Conservation (phyloP, 2,113 vertebrate species). For the Onychostoma macrolepis region DNA sequence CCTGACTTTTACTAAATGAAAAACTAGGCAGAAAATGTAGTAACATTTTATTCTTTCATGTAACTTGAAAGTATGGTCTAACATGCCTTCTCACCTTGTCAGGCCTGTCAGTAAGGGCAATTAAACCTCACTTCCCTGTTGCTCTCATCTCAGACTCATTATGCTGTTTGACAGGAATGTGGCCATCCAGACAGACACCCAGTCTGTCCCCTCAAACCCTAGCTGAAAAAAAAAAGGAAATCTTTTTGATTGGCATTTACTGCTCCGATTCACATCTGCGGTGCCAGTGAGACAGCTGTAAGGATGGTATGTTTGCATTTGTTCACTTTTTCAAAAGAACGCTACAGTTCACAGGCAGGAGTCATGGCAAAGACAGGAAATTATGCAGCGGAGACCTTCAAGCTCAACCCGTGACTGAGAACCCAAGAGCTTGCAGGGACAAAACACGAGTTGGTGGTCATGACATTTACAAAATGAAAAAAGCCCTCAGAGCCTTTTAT, state of each 20-base stretch:
- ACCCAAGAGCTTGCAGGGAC: slow-evolving; percentile 7
- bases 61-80: background rate
- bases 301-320: background rate
- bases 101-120: background rate
- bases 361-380: background rate
- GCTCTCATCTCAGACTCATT: background rate
- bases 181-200: background rate
- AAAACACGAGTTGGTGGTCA: slow-evolving; percentile 37
- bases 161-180: background rate
- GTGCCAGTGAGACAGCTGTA: background rate
- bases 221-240: background rate
- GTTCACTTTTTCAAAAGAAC: background rate
- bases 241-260: background rate
- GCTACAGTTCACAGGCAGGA: background rate
- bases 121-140: background rate
- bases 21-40: background rate
- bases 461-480: slow-evolving; percentile 49
- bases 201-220: background rate
- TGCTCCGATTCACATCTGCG: background rate
- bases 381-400: slow-evolving; percentile 37
- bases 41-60: background rate
- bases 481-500: slow-evolving; percentile 31
- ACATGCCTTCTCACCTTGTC: background rate
- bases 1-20: background rate
- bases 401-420: slow-evolving; percentile 27